Evolutionary conservation across 2,113 vertebrate genomes (phyloP).

Genomic region (Crocuta crocuta): DNA sequence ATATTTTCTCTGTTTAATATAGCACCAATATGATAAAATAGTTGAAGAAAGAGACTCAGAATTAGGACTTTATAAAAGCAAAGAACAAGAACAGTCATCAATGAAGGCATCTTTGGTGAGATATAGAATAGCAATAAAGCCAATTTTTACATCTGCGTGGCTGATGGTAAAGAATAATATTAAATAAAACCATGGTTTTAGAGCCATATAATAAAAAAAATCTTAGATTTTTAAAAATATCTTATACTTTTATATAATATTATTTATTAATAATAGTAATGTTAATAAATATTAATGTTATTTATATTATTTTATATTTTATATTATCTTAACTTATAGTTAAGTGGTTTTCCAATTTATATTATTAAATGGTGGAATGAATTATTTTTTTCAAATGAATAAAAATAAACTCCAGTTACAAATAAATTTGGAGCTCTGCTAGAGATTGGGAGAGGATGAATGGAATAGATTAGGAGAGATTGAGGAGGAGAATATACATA

Average conservation of each 20-base stretch:
- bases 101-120: slow-evolving; percentile 90
- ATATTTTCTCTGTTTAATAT: slow-evolving; percentile 57
- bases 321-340: neutral
- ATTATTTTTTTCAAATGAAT: neutral
- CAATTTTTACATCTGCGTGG: slow-evolving; percentile 19
- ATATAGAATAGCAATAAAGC: slow-evolving; percentile 6
- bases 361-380: slow-evolving; percentile 15
- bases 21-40: slow-evolving; percentile 95
- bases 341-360: neutral
- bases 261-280: no score
- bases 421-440: slow-evolving; percentile 43
- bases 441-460: neutral
- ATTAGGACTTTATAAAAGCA: slow-evolving; percentile 89
- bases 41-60: slow-evolving; percentile 94
- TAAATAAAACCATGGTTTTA: slow-evolving; percentile 37
- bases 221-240: neutral
- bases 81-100: slow-evolving; percentile 87
- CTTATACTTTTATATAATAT: no score
- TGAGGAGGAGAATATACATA: neutral
- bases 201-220: neutral
- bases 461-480: neutral
- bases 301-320: no score
- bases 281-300: no score
- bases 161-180: slow-evolving; percentile 45
- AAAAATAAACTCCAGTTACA: slow-evolving; percentile 24